These are phyloP conservation scores for Acronicta psi DNA, from an alignment of 2,888 invertebrate genomes.

Conservation along the genomic window DNA sequence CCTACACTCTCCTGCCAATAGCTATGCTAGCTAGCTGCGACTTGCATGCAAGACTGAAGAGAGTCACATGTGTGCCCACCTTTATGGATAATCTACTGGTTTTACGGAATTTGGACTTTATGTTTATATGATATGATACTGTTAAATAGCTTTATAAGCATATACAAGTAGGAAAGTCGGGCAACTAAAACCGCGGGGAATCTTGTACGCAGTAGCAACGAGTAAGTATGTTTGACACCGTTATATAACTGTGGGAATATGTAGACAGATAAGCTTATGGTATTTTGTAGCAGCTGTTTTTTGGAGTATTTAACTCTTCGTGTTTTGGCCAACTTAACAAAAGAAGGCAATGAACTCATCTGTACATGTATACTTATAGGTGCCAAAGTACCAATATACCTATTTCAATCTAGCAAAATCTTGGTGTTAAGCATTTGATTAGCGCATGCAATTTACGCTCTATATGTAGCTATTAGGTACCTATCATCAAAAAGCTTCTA, in stretches of 20 bases:
- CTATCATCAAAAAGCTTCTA: too few relatives aligned
- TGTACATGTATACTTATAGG: too few relatives aligned
- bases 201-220: conserved; percentile 30
- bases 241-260: conserved; percentile 37
- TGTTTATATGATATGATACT: conserved; percentile 32
- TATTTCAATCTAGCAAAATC: too few relatives aligned
- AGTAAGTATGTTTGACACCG: conserved; percentile 30
- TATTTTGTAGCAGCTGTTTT: conserved; percentile 6
- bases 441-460: too few relatives aligned
- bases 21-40: too few relatives aligned
- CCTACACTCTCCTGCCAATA: too few relatives aligned
- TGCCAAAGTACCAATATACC: too few relatives aligned
- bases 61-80: conserved; percentile 12
- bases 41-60: background rate
- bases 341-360: too few relatives aligned
- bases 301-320: background rate
- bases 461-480: too few relatives aligned
- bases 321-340: too few relatives aligned
- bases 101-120: conserved; percentile 46
- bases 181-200: conserved; percentile 12
- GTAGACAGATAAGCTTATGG: background rate
- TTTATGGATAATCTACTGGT: conserved; percentile 25
- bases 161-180: conserved; percentile 6
- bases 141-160: conserved; percentile 30
- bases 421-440: too few relatives aligned